Conservation (phyloP, 2,797 vertebrate species). For the Podarcis siculus region DNA sequence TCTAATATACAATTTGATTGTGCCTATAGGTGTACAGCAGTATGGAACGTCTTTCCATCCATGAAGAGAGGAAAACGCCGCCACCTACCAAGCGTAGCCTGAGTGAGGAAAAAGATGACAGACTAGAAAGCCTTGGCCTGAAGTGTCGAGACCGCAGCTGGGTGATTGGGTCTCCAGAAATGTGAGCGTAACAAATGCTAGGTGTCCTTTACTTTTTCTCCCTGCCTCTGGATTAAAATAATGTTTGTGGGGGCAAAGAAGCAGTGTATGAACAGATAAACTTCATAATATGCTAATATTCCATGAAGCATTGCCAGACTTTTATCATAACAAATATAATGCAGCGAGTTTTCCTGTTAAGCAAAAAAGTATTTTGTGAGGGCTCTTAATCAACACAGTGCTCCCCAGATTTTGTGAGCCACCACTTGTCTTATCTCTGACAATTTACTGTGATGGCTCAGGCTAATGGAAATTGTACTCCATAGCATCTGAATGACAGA, state of each 20-base stretch:
- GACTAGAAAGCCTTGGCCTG: constrained; percentile 85
- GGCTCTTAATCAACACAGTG: too few species aligned
- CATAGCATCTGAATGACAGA: too few species aligned
- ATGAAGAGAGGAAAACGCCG: constrained; percentile 89
- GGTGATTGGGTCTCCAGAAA: constrained; percentile 95
- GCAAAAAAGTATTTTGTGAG: neutral
- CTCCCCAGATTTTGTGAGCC: too few species aligned
- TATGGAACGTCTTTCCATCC: constrained; percentile 94
- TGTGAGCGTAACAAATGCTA: constrained; percentile 79
- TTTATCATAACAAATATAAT: neutral
- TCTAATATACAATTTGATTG: constrained; percentile 17
- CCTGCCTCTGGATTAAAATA: neutral
- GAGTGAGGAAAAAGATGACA: constrained; percentile 93
- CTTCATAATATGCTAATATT: neutral
- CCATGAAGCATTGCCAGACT: neutral
- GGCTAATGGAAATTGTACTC: too few species aligned
- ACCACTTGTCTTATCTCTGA: too few species aligned
- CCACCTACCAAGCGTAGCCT: constrained; percentile 94
- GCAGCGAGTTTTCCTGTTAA: constrained; percentile 24
- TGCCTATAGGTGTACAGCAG: constrained; percentile 91
- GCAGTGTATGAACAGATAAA: neutral
- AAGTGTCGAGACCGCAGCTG: constrained; percentile 90
- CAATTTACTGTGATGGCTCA: too few species aligned
- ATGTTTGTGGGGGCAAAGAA: neutral
- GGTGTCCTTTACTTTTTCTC: neutral